phyloP scores from a whole-genome alignment of 2,113 vertebrate genomes.

The Leucosticte australis region DNA sequence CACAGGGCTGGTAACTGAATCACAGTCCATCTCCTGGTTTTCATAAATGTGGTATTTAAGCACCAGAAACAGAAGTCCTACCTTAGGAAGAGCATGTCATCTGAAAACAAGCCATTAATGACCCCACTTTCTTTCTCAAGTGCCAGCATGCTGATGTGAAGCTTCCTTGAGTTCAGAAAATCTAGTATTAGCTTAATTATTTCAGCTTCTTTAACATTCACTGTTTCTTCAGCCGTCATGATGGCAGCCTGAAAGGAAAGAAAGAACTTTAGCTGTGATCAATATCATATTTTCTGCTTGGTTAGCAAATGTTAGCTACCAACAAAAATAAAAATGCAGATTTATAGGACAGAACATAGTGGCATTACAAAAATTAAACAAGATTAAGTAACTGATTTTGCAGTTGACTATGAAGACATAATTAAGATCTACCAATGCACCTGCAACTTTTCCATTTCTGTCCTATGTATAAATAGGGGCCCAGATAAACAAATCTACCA shows the following conservation, averaged over 20 bases:
- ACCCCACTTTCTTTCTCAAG: conserved; percentile 96
- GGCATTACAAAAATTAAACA: not conserved
- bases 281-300: not conserved
- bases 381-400: not conserved
- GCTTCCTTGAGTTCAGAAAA: conserved; percentile 93
- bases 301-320: not conserved
- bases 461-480: not conserved
- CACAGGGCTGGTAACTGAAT: not conserved
- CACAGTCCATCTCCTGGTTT: not conserved
- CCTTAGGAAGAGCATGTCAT: conserved; percentile 99
- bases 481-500: not conserved
- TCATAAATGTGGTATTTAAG: not conserved
- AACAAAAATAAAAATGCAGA: not conserved
- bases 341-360: not conserved
- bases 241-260: conserved; percentile 68
- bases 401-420: not conserved
- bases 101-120: conserved; percentile 97
- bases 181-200: conserved; percentile 96
- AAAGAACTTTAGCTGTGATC: not conserved
- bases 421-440: not conserved
- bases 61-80: conserved; percentile 43
- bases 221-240: conserved; percentile 97
- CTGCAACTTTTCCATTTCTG: not conserved
- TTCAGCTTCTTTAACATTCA: conserved; percentile 95
- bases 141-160: conserved; percentile 97